Conservation (phyloP, 2,797 vertebrate species). For the Triplophysa yarkandensis region DNA sequence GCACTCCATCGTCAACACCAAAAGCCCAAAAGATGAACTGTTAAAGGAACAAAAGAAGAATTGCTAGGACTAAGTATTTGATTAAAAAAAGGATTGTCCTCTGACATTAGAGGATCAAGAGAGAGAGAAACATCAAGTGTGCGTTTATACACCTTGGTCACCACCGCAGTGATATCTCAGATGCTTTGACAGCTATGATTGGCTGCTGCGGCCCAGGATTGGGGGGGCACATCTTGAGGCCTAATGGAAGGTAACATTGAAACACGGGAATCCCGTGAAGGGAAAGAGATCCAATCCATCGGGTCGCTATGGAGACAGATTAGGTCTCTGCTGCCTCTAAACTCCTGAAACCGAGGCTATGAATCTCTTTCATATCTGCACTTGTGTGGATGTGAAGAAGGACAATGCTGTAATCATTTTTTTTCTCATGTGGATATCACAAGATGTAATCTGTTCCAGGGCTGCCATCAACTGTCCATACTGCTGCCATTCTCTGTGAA, state of each 20-base stretch:
- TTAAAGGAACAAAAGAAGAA: slow-evolving; percentile 1
- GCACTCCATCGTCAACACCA: slow-evolving; percentile 3
- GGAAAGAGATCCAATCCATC: slow-evolving; percentile 33
- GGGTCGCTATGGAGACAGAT: slow-evolving; percentile 28
- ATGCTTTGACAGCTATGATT: background rate
- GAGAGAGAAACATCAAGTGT: background rate
- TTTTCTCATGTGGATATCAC: slow-evolving; percentile 66
- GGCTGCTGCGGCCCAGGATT: background rate
- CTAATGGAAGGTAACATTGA: slow-evolving; percentile 15
- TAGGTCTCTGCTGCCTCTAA: slow-evolving; percentile 20
- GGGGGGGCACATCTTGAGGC: background rate
- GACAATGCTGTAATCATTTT: slow-evolving; percentile 57
- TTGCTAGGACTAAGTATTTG: slow-evolving; percentile 6
- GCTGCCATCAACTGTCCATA: slow-evolving; percentile 99
- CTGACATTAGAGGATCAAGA: background rate
- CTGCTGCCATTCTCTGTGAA: slow-evolving; percentile 95
- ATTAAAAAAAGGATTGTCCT: background rate
- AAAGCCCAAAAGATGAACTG: background rate
- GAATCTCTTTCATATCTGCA: slow-evolving; percentile 68
- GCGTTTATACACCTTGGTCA: background rate
- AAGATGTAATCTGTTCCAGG: slow-evolving; percentile 83
- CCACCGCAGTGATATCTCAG: background rate
- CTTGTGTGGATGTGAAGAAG: slow-evolving; percentile 63
- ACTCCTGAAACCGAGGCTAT: slow-evolving; percentile 31
- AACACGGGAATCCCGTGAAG: background rate